These are phyloP conservation scores for Nothobranchius kuhntae DNA, from an alignment of 2,113 vertebrate species.

Conservation along the genomic window DNA sequence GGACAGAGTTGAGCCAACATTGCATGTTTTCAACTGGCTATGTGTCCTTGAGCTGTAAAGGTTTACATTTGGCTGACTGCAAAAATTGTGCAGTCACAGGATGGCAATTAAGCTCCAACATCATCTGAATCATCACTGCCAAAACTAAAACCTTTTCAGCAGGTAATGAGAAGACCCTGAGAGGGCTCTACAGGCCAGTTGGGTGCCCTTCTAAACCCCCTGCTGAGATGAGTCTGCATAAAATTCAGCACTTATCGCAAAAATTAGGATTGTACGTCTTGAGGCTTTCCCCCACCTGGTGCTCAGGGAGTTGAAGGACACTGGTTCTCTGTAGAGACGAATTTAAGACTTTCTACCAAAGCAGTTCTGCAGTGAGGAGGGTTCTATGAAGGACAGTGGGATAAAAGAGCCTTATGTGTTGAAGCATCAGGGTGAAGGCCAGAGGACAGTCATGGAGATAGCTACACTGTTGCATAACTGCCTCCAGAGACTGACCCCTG, in stretches of 20 bases:
- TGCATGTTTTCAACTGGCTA: slow-evolving; percentile 41
- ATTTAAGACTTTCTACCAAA: slow-evolving; percentile 28
- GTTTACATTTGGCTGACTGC: slow-evolving; percentile 50
- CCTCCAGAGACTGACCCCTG: slow-evolving; percentile 47
- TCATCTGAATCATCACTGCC: slow-evolving; percentile 53
- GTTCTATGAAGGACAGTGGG: slow-evolving; percentile 9
- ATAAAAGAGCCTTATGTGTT: background rate
- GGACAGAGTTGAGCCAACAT: slow-evolving; percentile 38
- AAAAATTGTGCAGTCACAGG: slow-evolving; percentile 21
- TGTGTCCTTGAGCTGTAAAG: slow-evolving; percentile 55
- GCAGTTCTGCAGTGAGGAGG: slow-evolving; percentile 12
- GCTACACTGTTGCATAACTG: slow-evolving; percentile 39
- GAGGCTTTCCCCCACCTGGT: slow-evolving; percentile 40
- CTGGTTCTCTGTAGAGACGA: slow-evolving; percentile 20
- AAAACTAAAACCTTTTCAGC: slow-evolving; percentile 30
- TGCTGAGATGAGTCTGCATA: slow-evolving; percentile 39
- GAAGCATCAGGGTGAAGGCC: slow-evolving; percentile 14
- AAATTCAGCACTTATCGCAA: slow-evolving; percentile 53
- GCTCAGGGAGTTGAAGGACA: slow-evolving; percentile 37
- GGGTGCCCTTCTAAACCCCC: slow-evolving; percentile 8
- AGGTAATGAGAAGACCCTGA: slow-evolving; percentile 44
- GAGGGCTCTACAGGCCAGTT: slow-evolving; percentile 24
- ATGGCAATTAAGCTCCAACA: slow-evolving; percentile 56
- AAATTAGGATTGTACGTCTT: slow-evolving; percentile 45
- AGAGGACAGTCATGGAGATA: slow-evolving; percentile 44